Evolutionary conservation across 1,140 invertebrate species (phyloP).

Genomic region (Listronotus bonariensis): DNA sequence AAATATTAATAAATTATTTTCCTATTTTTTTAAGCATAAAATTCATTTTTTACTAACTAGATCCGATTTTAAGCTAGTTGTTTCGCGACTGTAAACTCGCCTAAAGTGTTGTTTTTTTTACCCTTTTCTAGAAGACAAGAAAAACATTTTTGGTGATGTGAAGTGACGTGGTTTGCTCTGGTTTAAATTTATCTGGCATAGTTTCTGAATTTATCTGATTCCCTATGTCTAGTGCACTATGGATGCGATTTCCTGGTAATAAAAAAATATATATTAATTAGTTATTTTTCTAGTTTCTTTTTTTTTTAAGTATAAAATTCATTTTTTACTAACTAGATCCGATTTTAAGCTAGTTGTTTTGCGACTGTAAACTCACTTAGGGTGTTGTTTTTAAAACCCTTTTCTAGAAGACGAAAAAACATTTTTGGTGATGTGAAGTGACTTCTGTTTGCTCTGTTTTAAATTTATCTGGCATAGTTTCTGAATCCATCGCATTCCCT

Average conservation of each 20-base stretch:
- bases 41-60: neutral
- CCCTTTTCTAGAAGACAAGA: no score
- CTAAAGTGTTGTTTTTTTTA: no score
- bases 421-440: neutral
- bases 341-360: no score
- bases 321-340: slow-evolving; percentile 6
- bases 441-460: neutral
- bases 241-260: no score
- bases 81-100: no score
- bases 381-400: neutral
- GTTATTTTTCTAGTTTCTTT: slow-evolving; percentile 20
- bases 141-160: no score
- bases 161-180: no score
- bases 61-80: neutral
- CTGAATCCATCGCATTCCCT: neutral
- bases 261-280: no score
- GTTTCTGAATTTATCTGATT: neutral
- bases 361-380: no score
- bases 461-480: neutral
- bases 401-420: neutral
- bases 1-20: no score
- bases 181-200: neutral
- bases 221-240: neutral
- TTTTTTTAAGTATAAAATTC: neutral
- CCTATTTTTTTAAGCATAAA: no score